Evolutionary conservation across 2,797 vertebrate genomes (phyloP), one percentile per base, ranked within the genome.

Genomic region (Cuculus canorus): DNA sequence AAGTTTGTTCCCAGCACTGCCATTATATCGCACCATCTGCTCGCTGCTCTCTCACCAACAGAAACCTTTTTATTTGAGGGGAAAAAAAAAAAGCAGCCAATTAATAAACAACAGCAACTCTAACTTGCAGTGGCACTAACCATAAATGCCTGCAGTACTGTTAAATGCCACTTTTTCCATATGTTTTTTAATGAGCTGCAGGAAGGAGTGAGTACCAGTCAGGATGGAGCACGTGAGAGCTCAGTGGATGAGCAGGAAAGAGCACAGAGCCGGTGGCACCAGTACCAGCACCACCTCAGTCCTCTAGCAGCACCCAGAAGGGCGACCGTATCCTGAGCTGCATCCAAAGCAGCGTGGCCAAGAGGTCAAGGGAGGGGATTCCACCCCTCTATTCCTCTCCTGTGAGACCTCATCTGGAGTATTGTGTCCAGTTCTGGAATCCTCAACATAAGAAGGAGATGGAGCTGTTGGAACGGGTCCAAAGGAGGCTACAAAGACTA

Each of bases 241-340:
- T 32, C 37, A 45, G 35, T 3, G 2, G 2, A 71, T 33, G 24
- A 69, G 47, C 53, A 71, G 60, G 21, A 70, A 61, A 17, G 28
- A 64, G 33, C 0, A 0, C 1, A 47, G 37, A 82, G 60, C 33
- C 63, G 22, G 19, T 22, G 32, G 48, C 23, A 69, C 33, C 1
- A 1, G 22, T 66, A 48, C 12, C 48, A 57, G 30, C 0, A 0
- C 19, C 9, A 2, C 35, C n/a, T 76, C 45, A 39, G 53, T n/a
- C 70, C 71, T 14, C 23, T 3, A 56, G 33, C 30, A 91, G n/a
- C 59, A 71, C 7, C 8, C 25, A 1, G 3, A 88, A 24, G 23
- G 0, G 69, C n/a, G n/a, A n/a, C n/a, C n/a, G n/a, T n/a, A n/a
- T n/a, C n/a, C n/a, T n/a, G n/a, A n/a, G n/a, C n/a, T n/a, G n/a